A percentile compares a stretch with the other conserved stretches of the same genome.
Evolutionary conservation across 2,113 vertebrate genomes (phyloP).

Genomic region (Chrysochloris asiatica): DNA sequence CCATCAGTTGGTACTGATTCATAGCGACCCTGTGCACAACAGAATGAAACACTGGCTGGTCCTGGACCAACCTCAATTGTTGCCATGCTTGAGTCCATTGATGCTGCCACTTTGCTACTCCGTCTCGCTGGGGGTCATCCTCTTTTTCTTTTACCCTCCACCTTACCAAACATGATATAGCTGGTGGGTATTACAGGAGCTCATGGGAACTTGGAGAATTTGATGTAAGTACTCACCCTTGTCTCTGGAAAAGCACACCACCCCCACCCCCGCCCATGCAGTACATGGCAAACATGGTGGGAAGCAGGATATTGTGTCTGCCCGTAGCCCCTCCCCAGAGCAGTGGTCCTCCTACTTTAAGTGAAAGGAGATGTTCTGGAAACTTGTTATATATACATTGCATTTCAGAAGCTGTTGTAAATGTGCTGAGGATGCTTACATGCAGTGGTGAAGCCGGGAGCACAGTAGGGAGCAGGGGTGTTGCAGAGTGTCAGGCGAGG

Average conservation of each 20-base stretch:
- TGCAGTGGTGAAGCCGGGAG: neutral
- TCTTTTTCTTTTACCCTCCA: no score
- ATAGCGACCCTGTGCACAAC: no score
- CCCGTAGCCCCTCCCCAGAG: neutral
- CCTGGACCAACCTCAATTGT: no score
- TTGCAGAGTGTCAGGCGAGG: no score
- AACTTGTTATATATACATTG: neutral
- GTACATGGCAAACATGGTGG: neutral
- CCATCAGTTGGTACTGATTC: no score
- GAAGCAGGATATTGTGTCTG: neutral
- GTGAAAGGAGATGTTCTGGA: neutral
- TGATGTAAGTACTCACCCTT: neutral
- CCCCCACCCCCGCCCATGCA: accelerated
- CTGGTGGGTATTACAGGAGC: neutral
- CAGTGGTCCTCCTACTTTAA: neutral
- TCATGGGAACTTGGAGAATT: neutral
- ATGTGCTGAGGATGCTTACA: neutral
- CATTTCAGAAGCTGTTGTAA: neutral
- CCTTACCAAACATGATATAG: no score
- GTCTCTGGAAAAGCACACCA: neutral
- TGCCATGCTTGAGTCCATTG: no score
- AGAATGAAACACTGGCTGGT: no score
- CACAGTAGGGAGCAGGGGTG: neutral
- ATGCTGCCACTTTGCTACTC: no score
- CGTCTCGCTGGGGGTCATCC: no score